A percentile compares a stretch with the other conserved stretches of the same genome.
Conservation (phyloP, 2,797 vertebrate genomes). For the Intellagama lesueurii region DNA sequence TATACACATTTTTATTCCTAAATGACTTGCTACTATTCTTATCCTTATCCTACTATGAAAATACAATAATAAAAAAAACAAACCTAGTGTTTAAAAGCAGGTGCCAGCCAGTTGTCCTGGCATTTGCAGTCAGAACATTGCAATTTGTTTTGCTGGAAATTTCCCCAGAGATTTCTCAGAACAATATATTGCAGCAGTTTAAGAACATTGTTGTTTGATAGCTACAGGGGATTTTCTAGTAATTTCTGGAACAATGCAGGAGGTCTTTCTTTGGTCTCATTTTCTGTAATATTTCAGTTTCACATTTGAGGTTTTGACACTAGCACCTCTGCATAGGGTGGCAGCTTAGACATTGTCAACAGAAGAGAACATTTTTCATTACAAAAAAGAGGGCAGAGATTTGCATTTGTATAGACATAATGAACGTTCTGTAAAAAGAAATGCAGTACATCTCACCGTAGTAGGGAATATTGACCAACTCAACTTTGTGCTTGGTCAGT, state of each 20-base stretch:
- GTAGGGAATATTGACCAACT: not conserved
- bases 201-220: not conserved
- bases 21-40: not conserved
- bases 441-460: not conserved
- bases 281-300: not conserved
- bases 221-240: not conserved
- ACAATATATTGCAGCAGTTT: not conserved
- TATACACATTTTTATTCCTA: not conserved
- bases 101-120: not conserved
- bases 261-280: not conserved
- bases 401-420: not conserved
- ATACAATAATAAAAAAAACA: not conserved
- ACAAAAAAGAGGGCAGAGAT: not conserved
- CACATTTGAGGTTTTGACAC: not conserved
- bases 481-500: not conserved
- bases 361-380: not conserved
- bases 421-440: not conserved
- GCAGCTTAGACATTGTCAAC: not conserved
- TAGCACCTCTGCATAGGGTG: not conserved
- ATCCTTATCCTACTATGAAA: not conserved
- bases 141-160: not conserved
- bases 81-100: not conserved
- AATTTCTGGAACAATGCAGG: not conserved
- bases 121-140: not conserved
- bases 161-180: not conserved